A percentile compares a stretch with the other conserved stretches of the same genome.
These are phyloP conservation scores for Stegodyphus dumicola DNA, from an alignment of 1,140 invertebrate species.

Conservation along the genomic window DNA sequence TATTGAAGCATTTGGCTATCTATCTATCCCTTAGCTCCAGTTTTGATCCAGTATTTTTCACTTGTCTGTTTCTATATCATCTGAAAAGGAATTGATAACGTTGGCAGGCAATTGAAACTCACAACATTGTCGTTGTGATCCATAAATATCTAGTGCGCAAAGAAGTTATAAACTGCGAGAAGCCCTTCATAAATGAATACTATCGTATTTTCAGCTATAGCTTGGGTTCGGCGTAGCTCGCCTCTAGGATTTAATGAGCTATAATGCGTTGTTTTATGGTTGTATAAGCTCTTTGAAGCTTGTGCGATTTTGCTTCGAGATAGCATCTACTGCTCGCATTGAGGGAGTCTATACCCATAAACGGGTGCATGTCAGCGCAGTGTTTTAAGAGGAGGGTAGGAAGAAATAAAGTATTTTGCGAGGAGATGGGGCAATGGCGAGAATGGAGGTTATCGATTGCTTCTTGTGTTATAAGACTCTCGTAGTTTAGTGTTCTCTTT, in stretches of 20 bases:
- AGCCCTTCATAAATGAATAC: no score
- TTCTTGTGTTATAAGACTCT: background rate
- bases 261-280: constrained; percentile 26
- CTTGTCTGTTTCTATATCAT: no score
- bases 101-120: no score
- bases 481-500: background rate
- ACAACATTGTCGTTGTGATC: no score
- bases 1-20: no score
- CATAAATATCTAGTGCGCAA: no score
- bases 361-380: background rate
- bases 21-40: no score
- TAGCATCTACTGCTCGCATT: constrained; percentile 16
- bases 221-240: background rate
- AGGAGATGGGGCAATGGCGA: background rate
- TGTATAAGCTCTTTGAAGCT: background rate
- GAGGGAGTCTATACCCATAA: background rate
- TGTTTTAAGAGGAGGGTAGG: background rate
- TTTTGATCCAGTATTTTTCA: no score
- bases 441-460: constrained; percentile 1
- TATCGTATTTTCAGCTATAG: no score
- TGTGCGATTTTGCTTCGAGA: background rate
- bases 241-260: constrained; percentile 22
- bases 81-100: no score
- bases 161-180: no score
- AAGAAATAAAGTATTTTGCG: background rate